phyloP scores from a whole-genome alignment of 2,113 vertebrate species.

The Amphilophus citrinellus region DNA sequence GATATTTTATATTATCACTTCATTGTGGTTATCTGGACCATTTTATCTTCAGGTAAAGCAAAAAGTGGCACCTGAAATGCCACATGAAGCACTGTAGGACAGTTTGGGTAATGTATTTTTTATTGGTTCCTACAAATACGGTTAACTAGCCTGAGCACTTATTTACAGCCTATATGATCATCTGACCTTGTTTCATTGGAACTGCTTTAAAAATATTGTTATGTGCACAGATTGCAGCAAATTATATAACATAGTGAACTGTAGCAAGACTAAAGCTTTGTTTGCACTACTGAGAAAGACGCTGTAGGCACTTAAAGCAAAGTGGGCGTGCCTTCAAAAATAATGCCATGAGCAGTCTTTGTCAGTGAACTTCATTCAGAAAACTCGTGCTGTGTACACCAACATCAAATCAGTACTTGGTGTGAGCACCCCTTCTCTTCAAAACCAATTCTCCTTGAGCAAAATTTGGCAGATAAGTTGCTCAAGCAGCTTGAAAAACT shows the following conservation, averaged over 20 bases:
- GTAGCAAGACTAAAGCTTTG: no score
- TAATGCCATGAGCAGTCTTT: no score
- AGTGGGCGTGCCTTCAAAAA: background rate
- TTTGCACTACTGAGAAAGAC: background rate
- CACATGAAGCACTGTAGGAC: background rate
- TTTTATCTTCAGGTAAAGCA: background rate
- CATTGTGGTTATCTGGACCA: background rate
- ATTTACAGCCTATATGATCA: background rate
- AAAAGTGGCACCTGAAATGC: background rate
- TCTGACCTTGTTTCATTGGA: background rate
- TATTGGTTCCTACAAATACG: no score
- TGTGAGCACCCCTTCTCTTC: background rate
- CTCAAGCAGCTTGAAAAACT: background rate
- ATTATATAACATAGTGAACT: background rate
- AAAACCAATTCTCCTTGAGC: background rate
- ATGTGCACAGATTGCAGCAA: background rate
- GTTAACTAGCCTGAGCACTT: no score
- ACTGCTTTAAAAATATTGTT: background rate
- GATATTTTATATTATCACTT: accelerated
- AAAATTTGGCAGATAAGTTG: background rate
- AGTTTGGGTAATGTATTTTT: no score
- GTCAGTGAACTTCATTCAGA: no score
- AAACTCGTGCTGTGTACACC: background rate
- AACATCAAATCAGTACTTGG: background rate
- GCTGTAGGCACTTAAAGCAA: background rate